Conservation (phyloP, 2,797 vertebrate genomes). For the Hephaestus fuliginosus region DNA sequence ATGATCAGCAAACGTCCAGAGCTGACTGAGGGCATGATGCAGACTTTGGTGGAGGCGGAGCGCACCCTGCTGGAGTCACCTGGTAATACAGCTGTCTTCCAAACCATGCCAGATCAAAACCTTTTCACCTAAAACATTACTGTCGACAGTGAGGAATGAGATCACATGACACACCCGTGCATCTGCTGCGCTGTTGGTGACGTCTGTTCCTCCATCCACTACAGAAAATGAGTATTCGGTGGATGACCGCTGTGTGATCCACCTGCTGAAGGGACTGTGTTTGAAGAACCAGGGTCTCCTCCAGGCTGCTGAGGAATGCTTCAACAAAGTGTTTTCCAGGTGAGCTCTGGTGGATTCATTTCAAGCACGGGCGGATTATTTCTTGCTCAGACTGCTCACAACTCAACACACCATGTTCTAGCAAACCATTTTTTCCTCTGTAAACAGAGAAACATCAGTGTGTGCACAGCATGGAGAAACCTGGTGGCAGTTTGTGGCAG, state of each 20-base stretch:
- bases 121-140: background rate
- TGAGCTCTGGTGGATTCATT: constrained; percentile 34
- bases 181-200: background rate
- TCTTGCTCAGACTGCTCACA: background rate
- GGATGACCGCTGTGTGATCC: constrained; percentile 86
- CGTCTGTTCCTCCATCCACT: constrained; percentile 1
- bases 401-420: background rate
- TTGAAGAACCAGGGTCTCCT: constrained; percentile 85
- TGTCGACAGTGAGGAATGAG: background rate
- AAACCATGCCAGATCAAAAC: background rate
- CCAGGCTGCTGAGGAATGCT: constrained; percentile 85
- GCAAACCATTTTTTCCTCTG: background rate
- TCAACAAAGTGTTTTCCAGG: constrained; percentile 82
- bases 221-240: constrained; percentile 83
- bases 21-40: constrained; percentile 86
- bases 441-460: background rate
- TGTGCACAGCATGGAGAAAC: background rate
- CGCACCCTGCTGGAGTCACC: constrained; percentile 79
- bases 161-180: background rate
- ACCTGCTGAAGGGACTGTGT: constrained; percentile 88
- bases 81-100: constrained; percentile 71
- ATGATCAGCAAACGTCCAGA: constrained; percentile 86
- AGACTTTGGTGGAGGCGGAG: constrained; percentile 86
- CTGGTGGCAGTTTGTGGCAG: background rate
- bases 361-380: background rate